Percentiles rank a stretch among this genome's conserved stretches.
Evolutionary conservation across 2,113 vertebrate genomes (phyloP).

Genomic region (Pterocles burchelli): DNA sequence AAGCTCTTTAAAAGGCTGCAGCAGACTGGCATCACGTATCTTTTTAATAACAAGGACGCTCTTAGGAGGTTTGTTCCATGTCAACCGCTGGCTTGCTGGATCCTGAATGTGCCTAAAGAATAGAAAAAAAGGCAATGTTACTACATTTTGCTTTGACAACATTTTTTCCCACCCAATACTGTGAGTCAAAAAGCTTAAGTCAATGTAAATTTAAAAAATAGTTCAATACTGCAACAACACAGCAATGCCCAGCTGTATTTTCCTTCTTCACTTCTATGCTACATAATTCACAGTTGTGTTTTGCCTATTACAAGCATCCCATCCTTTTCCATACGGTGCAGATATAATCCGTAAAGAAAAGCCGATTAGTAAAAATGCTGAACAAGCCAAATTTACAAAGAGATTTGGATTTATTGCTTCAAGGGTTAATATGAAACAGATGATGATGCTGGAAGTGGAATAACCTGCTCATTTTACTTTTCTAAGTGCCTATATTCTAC

Average conservation of each 20-base stretch:
- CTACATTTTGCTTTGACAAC: background rate
- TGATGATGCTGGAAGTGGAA: background rate
- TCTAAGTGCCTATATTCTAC: background rate
- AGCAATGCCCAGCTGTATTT: background rate
- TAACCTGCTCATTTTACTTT: background rate
- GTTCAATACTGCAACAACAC: background rate
- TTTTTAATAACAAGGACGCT: slow-evolving; percentile 99
- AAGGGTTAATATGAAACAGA: background rate
- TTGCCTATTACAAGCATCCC: background rate
- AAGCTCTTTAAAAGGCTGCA: slow-evolving; percentile 95
- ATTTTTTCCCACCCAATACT: too few species aligned
- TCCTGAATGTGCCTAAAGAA: slow-evolving; percentile 95
- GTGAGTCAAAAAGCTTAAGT: background rate
- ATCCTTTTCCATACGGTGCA: background rate
- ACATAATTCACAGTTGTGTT: background rate
- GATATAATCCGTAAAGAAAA: slow-evolving; percentile 2
- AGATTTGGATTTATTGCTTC: background rate
- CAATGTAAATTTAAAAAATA: background rate
- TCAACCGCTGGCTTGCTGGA: slow-evolving; percentile 93
- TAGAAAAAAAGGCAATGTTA: rapidly evolving
- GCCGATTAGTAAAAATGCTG: background rate
- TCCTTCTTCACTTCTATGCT: background rate
- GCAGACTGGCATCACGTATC: slow-evolving; percentile 87
- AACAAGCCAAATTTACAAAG: background rate
- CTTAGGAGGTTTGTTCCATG: slow-evolving; percentile 97